phyloP scores from a whole-genome alignment of 2,888 invertebrate species.

The Poecilobothrus nobilitatus region DNA sequence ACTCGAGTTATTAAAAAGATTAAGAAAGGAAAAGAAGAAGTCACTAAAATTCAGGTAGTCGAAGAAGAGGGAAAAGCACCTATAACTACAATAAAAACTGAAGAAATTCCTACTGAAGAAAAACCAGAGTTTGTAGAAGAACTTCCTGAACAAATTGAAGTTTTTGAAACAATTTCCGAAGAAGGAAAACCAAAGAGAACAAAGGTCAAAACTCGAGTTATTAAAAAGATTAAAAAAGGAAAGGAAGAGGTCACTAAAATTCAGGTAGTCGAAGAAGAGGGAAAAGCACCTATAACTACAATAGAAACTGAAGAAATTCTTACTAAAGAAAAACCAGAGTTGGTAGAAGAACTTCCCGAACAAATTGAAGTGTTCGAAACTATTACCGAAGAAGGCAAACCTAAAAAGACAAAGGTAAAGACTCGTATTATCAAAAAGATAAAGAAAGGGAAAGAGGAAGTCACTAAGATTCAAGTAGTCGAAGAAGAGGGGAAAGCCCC shows the following conservation, averaged over 20 bases:
- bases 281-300: slow-evolving; percentile 29
- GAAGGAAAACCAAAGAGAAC: slow-evolving; percentile 28
- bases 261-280: slow-evolving; percentile 32
- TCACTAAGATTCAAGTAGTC: slow-evolving; percentile 31
- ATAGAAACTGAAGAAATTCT: slow-evolving; percentile 23
- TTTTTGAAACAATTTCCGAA: slow-evolving; percentile 19
- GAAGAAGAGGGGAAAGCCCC: slow-evolving; percentile 40
- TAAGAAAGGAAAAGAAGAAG: slow-evolving; percentile 36
- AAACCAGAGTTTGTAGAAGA: slow-evolving; percentile 25
- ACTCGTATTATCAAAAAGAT: slow-evolving; percentile 37
- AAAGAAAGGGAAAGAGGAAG: slow-evolving; percentile 34
- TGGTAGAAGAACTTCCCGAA: slow-evolving; percentile 24
- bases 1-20: slow-evolving; percentile 31
- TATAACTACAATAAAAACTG: slow-evolving; percentile 33
- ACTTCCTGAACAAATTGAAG: slow-evolving; percentile 18
- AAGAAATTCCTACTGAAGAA: slow-evolving; percentile 27
- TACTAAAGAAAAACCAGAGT: slow-evolving; percentile 18
- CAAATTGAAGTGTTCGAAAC: slow-evolving; percentile 39
- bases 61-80: slow-evolving; percentile 38
- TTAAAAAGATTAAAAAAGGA: slow-evolving; percentile 34
- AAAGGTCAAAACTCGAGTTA: slow-evolving; percentile 31
- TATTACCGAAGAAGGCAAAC: slow-evolving; percentile 24
- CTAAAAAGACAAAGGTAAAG: slow-evolving; percentile 32
- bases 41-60: slow-evolving; percentile 33
- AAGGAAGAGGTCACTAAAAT: slow-evolving; percentile 34